Evolutionary conservation across 1,140 invertebrate species (phyloP), one percentile per base, ranked within the genome.

Genomic region (Solen grandis): DNA sequence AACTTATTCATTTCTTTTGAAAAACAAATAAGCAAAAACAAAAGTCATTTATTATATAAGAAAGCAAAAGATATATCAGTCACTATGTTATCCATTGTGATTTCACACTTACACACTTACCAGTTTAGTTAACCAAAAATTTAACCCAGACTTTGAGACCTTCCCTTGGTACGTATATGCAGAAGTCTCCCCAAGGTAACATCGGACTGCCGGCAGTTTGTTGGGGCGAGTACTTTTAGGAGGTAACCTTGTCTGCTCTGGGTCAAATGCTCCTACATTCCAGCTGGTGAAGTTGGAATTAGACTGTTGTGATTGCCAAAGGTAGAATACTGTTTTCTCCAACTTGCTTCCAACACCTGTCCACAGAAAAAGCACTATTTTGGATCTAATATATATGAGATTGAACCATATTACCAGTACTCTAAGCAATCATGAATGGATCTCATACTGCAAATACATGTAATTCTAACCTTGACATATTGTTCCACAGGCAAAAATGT

Each of bases 121-220:
- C 59, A 80, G 33, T 38, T 52, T n/a, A 14, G 38, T 25, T 2
- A 80, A 36, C 77, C 77, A 80, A 10, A 36, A 54, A 35, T 29
- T 63, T 33, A 80, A 19, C 25, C 50, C 36, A 35, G 68, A 19
- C 65, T 80, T 73, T 36, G n/a, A 55, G n/a, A 50, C 35, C 65
- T 38, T 72, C 16, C 77, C 77, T n/a, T 14, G 2, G 46, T 80
- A 80, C n/a, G 69, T 46, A 41, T 80, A 80, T 10, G 33, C 33
- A 27, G 77, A 80, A 10, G 68, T 59, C 31, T 80, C 77, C n/a
- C 77, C 77, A 10, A 80, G 69, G 66, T 72, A 80, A 55, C 77
- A 80, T 38, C 77, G n/a, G n/a, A 80, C 27, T 25, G 66, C 38
- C 1, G 77, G 77, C 38, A 80, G 36, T 25, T 38, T 55, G 1